Conservation (phyloP, 2,797 vertebrate species). For the Sparus aurata region DNA sequence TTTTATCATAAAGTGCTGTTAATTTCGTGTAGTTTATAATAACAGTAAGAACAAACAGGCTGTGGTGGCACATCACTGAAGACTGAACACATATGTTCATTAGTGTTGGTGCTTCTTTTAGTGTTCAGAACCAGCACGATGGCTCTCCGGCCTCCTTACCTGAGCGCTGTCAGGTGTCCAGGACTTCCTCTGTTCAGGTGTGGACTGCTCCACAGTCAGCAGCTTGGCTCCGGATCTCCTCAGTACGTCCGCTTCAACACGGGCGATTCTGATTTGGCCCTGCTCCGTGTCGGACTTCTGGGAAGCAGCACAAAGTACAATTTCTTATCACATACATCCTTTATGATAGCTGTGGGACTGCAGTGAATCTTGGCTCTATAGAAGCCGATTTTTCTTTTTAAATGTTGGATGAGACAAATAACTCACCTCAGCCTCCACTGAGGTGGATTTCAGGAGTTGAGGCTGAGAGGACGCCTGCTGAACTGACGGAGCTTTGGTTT, state of each 20-base stretch:
- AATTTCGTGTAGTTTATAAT: background rate
- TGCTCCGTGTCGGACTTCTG: constrained; percentile 57
- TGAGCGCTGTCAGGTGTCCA: constrained; percentile 29
- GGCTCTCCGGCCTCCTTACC: constrained; percentile 42
- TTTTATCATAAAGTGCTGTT: background rate
- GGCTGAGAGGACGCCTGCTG: constrained; percentile 1
- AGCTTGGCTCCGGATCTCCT: constrained; percentile 70
- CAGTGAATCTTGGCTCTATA: background rate
- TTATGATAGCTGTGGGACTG: background rate
- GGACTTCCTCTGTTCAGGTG: constrained; percentile 65
- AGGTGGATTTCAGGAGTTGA: background rate
- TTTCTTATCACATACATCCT: accelerated
- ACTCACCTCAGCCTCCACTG: constrained; percentile 67
- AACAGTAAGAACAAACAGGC: background rate
- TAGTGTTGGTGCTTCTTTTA: background rate
- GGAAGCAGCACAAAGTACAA: background rate
- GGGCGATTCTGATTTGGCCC: constrained; percentile 75
- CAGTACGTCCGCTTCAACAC: constrained; percentile 72
- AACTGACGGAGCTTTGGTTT: constrained; percentile 14
- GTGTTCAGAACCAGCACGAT: accelerated
- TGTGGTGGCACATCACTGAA: background rate
- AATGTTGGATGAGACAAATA: background rate
- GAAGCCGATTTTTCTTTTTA: too few relatives aligned
- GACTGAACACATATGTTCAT: background rate
- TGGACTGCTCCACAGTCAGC: constrained; percentile 64